Evolutionary conservation across 92 coral and sea anemone genomes (phyloP).

Genomic region (Chrysogorgia sp.): DNA sequence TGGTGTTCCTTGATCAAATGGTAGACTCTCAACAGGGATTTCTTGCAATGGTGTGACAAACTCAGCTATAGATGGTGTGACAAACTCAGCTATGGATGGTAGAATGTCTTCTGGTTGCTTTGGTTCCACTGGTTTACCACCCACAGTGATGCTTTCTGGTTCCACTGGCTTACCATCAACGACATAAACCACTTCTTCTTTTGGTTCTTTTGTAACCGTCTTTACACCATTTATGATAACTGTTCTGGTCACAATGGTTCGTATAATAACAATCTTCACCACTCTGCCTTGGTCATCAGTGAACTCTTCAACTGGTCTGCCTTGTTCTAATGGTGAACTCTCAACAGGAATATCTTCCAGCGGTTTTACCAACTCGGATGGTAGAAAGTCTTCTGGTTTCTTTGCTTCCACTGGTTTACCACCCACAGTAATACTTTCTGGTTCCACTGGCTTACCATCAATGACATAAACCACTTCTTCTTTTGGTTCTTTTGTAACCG

Average conservation of each 20-base stretch:
- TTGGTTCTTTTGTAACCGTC: slow-evolving; percentile 19
- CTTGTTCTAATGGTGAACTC: slow-evolving; percentile 3
- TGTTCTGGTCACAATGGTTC: slow-evolving; percentile 19
- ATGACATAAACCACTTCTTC: slow-evolving; percentile 9
- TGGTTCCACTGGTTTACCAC: slow-evolving; percentile 33
- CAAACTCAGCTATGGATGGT: background rate
- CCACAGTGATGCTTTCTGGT: slow-evolving; percentile 46
- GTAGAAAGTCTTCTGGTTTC: slow-evolving; percentile 6
- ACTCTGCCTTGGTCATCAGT: slow-evolving; percentile 42
- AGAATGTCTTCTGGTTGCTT: slow-evolving; percentile 37
- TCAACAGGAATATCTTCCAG: slow-evolving; percentile 11
- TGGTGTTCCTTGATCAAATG: slow-evolving; percentile 13
- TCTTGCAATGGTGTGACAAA: slow-evolving; percentile 20
- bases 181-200: slow-evolving; percentile 30
- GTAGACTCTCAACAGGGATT: slow-evolving; percentile 19
- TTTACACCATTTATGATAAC: slow-evolving; percentile 24
- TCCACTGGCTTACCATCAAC: slow-evolving; percentile 33
- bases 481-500: slow-evolving; percentile 17
- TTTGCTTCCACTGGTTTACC: slow-evolving; percentile 15
- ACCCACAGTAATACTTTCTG: background rate
- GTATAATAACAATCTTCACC: slow-evolving; percentile 20
- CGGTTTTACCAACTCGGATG: background rate
- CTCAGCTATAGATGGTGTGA: slow-evolving; percentile 7
- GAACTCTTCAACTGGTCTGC: slow-evolving; percentile 23
- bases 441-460: slow-evolving; percentile 11